Evolutionary conservation across 2,888 invertebrate genomes (phyloP).

Genomic region (Sisyra nigra): DNA sequence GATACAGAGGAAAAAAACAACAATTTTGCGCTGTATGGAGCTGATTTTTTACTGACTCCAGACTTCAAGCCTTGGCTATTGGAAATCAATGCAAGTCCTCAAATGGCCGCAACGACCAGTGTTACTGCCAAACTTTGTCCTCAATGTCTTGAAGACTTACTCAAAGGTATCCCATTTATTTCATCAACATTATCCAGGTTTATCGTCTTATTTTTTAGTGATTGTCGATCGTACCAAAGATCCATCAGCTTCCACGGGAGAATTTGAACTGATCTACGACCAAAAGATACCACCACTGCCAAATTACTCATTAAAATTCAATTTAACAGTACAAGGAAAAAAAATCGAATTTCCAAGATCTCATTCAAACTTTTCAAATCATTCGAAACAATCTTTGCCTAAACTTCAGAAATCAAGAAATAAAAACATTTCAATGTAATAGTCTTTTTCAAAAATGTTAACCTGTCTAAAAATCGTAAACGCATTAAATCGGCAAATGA

Average conservation of each 20-base stretch:
- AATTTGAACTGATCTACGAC: conserved; percentile 31
- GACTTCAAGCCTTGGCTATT: conserved; percentile 82
- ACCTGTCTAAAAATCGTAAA: too few relatives aligned
- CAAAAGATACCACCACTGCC: conserved; percentile 10
- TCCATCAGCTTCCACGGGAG: conserved; percentile 33
- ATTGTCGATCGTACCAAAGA: conserved; percentile 31
- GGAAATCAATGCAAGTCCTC: conserved; percentile 89
- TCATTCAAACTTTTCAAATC: too few relatives aligned
- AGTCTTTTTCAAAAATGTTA: too few relatives aligned
- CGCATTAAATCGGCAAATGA: too few relatives aligned
- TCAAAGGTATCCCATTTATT: conserved; percentile 52
- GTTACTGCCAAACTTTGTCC: conserved; percentile 78
- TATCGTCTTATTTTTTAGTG: conserved; percentile 27
- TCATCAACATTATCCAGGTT: not conserved
- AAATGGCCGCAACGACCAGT: conserved; percentile 75
- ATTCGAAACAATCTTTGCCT: too few relatives aligned
- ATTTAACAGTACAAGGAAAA: not conserved
- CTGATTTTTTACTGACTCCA: conserved; percentile 86
- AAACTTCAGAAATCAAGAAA: too few relatives aligned
- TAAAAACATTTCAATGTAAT: too few relatives aligned
- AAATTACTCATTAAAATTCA: not conserved
- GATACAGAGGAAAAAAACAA: conserved; percentile 65
- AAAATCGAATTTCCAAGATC: not conserved
- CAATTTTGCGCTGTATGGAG: conserved; percentile 87
- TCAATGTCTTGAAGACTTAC: conserved; percentile 73